Conservation (phyloP, 2,888 invertebrate genomes). For the Athalia circularis region DNA sequence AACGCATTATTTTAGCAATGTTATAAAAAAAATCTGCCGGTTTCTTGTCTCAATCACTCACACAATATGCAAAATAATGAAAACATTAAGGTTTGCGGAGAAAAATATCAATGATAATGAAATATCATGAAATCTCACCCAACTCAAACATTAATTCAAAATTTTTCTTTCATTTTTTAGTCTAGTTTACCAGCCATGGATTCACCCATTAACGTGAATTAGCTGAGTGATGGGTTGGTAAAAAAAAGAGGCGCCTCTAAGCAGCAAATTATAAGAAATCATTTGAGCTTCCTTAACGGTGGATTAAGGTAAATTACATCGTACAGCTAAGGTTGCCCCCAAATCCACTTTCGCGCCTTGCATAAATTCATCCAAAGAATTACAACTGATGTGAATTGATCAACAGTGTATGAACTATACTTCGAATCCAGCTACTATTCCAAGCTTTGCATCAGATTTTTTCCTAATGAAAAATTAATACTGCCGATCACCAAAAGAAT, state of each 20-base stretch:
- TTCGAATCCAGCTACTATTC: background rate
- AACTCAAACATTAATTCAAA: slow-evolving; percentile 51
- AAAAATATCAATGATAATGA: background rate
- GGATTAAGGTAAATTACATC: slow-evolving; percentile 61
- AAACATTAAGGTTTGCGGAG: background rate
- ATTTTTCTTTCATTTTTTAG: slow-evolving; percentile 48
- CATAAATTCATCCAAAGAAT: background rate
- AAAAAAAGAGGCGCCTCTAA: slow-evolving; percentile 51
- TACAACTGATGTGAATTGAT: slow-evolving; percentile 53
- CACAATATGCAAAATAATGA: too few relatives aligned
- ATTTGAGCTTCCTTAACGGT: slow-evolving; percentile 64
- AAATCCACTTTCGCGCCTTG: slow-evolving; percentile 57
- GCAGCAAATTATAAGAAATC: slow-evolving; percentile 59
- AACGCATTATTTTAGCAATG: background rate
- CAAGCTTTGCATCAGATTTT: background rate
- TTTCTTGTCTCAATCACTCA: too few relatives aligned
- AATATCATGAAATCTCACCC: slow-evolving; percentile 58
- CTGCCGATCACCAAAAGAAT: background rate
- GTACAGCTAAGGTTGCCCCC: slow-evolving; percentile 63
- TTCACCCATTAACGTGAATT: slow-evolving; percentile 51
- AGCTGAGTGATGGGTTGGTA: slow-evolving; percentile 45
- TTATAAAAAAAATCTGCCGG: background rate
- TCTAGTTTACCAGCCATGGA: slow-evolving; percentile 63
- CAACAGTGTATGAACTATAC: slow-evolving; percentile 51
- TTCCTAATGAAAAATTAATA: slow-evolving; percentile 13